phyloP scores from a whole-genome alignment of 1,140 invertebrate species.

The Macrocentrus cingulum region DNA sequence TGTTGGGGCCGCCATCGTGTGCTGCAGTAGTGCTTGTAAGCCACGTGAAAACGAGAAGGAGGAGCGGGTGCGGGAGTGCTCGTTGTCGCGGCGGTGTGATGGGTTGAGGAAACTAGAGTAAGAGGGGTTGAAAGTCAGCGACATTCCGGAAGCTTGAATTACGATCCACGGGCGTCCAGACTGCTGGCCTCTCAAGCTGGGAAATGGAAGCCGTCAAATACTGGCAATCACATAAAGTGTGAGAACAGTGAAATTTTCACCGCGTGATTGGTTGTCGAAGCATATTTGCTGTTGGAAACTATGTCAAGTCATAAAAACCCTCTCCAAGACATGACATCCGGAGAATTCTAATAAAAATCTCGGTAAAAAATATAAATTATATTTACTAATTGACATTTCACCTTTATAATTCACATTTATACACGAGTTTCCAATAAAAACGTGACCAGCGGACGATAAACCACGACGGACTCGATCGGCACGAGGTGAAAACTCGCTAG shows the following conservation, averaged over 20 bases:
- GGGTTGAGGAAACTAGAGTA: slow-evolving; percentile 19
- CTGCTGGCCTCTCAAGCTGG: not conserved
- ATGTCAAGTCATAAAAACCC: no score
- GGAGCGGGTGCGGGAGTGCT: slow-evolving; percentile 14
- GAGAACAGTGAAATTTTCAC: slow-evolving; percentile 39
- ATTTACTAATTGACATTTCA: no score
- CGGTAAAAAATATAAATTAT: no score
- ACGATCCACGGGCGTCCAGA: slow-evolving; percentile 34
- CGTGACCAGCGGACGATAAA: no score
- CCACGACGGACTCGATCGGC: no score
- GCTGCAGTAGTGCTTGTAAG: no score
- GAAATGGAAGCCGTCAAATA: slow-evolving; percentile 45
- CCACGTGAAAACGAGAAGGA: slow-evolving; percentile 4
- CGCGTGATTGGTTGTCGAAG: slow-evolving; percentile 24
- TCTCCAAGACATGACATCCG: no score
- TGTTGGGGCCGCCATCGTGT: no score
- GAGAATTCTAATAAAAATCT: no score
- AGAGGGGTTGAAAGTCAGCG: slow-evolving; percentile 31
- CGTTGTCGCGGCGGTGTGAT: not conserved
- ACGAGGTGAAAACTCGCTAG: no score
- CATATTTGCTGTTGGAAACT: not conserved
- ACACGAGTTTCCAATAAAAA: no score
- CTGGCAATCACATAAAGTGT: slow-evolving; percentile 43
- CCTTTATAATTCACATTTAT: no score
- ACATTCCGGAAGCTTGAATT: slow-evolving; percentile 40